Base-by-base conservation (phyloP, 1,140 invertebrate species). In the Drosophila aff. region DNA sequence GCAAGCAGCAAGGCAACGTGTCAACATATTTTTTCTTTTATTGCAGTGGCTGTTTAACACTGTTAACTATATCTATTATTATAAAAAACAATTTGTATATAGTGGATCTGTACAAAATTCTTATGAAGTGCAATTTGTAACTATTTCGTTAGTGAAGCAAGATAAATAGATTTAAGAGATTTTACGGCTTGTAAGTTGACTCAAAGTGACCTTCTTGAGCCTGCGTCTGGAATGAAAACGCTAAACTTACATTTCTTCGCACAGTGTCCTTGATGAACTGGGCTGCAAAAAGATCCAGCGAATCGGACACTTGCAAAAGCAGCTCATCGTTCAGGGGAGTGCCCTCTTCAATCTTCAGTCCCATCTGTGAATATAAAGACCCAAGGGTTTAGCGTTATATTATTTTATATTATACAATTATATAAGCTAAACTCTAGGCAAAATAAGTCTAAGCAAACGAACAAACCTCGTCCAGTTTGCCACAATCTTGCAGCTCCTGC, bases 401-500 rank as follows among this genome's bases (percentile, higher is more conserved):
- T 41, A 4, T 3, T 23, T 6, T 10, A 4, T 23, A 21, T 16
- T 13, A 2, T 18, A 10, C 9, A 38, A 33, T 36, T 3, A 44
- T 33, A 31, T 44, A 11, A 2, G 57, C 47, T 76, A 61, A 77
- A 31, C 21, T 73, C 36, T 62, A 74, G 23, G 63, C 64, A 71
- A 78, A 68, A 16, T 3, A 82, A 41, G 36, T 44, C 13, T 16
- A 67, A 83, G 68, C 40, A 66, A 31, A 81, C 66, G 82, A 58
- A 93, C 80, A 91, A 90, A 94, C 94, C 93, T 94, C 93, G 62
- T 93, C 91, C 50, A 94, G 76, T 72, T 91, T 92, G 81, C 90
- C 93, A 66, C 94, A 94, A 76, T 92, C 93, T 76, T 93, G 73
- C 69, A 95, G 93, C 68, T 95, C 93, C 83, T 93, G 92, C 38